Conservation (phyloP, 2,888 invertebrate species). For the Cheilosia vulpina region DNA sequence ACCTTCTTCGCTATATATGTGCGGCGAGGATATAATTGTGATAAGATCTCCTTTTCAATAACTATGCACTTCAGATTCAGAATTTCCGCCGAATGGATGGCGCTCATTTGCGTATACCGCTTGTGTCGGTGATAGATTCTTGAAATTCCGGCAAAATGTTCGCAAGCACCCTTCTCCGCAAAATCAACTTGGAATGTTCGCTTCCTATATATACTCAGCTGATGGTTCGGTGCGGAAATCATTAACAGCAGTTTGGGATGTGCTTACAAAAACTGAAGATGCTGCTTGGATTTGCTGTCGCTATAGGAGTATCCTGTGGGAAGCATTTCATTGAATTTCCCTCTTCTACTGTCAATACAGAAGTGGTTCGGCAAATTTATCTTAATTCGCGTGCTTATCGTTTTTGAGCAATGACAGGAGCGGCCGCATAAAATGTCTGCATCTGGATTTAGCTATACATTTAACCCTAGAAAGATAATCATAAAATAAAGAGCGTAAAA, state of each 20-base stretch:
- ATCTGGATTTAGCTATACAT: too few species aligned
- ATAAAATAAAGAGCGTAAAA: too few species aligned
- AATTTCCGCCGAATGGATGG: constrained; percentile 41
- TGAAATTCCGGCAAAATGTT: constrained; percentile 39
- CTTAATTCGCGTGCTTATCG: too few species aligned
- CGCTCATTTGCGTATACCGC: constrained; percentile 8
- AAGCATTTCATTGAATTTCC: not conserved
- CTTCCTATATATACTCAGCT: not conserved
- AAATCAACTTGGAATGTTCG: constrained; percentile 7
- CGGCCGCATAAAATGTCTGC: too few species aligned
- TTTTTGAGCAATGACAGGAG: too few species aligned
- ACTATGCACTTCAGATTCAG: constrained; percentile 55
- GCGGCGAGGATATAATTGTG: constrained; percentile 18
- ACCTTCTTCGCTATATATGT: constrained; percentile 1
- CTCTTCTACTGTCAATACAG: not conserved
- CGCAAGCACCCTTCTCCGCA: constrained; percentile 21
- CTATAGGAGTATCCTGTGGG: not conserved
- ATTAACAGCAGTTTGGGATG: constrained; percentile 24
- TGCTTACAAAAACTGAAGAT: not conserved
- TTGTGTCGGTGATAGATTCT: constrained; percentile 45
- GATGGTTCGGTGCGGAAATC: constrained; percentile 34
- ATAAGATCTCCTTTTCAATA: constrained; percentile 67
- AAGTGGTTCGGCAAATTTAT: not conserved
- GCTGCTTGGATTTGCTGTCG: not conserved
- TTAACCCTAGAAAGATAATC: too few species aligned